Conservation (phyloP, 2,888 invertebrate species). For the Quadroppia sp. region DNA sequence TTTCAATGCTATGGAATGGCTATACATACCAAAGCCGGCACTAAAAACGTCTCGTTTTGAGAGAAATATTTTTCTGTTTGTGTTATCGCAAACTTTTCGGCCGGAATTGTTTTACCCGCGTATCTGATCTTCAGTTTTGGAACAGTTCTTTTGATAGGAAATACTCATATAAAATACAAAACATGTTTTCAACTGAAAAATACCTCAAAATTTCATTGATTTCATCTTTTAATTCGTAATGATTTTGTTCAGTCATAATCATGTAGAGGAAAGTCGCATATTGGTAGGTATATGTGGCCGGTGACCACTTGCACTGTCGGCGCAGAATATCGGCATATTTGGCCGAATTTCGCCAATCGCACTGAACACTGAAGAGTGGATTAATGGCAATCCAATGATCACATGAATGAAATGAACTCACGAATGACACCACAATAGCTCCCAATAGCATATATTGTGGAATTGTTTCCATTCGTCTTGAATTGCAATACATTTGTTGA, state of each 20-base stretch:
- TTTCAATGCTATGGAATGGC: too few species aligned
- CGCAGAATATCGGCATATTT: constrained; percentile 67
- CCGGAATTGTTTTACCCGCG: constrained; percentile 91
- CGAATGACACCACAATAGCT: constrained; percentile 84
- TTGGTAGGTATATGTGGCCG: constrained; percentile 84
- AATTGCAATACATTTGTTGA: constrained; percentile 41
- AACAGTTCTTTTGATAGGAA: constrained; percentile 61
- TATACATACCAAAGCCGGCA: constrained; percentile 67
- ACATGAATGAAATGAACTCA: constrained; percentile 52
- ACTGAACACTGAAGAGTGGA: constrained; percentile 52
- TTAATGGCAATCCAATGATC: constrained; percentile 49
- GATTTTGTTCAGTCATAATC: constrained; percentile 57
- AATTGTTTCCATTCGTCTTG: constrained; percentile 76
- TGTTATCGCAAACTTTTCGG: constrained; percentile 92
- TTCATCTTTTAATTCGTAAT: constrained; percentile 51
- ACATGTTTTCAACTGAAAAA: not conserved
- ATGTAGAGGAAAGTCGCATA: constrained; percentile 77
- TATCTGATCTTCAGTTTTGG: constrained; percentile 79
- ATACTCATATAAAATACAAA: too few species aligned
- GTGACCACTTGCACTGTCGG: constrained; percentile 82
- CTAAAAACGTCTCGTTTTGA: constrained; percentile 67
- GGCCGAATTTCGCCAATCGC: constrained; percentile 73
- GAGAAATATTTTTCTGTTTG: constrained; percentile 72
- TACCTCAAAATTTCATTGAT: constrained; percentile 67
- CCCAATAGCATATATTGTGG: constrained; percentile 91